A percentile compares a stretch with the other conserved stretches of the same genome.
These are phyloP conservation scores for Pseudomyrmex pallidus DNA, from an alignment of 1,140 invertebrate species.

Conservation along the genomic window DNA sequence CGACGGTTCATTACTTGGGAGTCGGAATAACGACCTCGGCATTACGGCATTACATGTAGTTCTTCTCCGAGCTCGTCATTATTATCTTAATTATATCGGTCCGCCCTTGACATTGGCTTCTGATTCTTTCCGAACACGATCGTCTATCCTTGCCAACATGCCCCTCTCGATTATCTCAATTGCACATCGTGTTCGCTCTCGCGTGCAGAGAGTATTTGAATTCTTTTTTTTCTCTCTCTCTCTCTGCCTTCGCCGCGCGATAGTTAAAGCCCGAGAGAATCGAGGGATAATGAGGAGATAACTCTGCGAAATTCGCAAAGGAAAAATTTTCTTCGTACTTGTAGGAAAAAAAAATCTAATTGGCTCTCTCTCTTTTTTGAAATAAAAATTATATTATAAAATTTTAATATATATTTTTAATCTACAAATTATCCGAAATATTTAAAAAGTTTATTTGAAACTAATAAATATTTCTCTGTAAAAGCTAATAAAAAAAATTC, in stretches of 20 bases:
- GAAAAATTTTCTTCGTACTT: not conserved
- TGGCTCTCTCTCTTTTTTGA: not conserved
- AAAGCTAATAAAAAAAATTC: too few species aligned
- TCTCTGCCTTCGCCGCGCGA: constrained; percentile 14
- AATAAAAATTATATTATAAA: too few species aligned
- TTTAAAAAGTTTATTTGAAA: too few species aligned
- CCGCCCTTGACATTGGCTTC: constrained; percentile 51
- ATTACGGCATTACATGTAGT: not conserved
- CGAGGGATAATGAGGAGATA: constrained; percentile 35
- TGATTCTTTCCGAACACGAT: constrained; percentile 46
- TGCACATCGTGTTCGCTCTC: constrained; percentile 60
- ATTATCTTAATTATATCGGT: constrained; percentile 56
- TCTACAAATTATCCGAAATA: too few species aligned
- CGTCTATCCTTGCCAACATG: constrained; percentile 32
- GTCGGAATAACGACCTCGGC: constrained; percentile 51
- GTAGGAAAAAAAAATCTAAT: not conserved
- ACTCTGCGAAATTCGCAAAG: constrained; percentile 7
- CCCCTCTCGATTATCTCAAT: constrained; percentile 59
- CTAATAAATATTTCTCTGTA: too few species aligned
- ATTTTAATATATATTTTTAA: too few species aligned
- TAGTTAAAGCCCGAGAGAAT: constrained; percentile 25
- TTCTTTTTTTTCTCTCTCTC: constrained; percentile 10
- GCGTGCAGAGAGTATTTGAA: constrained; percentile 26
- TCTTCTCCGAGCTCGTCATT: constrained; percentile 17
- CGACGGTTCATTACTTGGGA: not conserved